Conservation (phyloP, 2,113 vertebrate genomes). For the Mirza zaza region DNA sequence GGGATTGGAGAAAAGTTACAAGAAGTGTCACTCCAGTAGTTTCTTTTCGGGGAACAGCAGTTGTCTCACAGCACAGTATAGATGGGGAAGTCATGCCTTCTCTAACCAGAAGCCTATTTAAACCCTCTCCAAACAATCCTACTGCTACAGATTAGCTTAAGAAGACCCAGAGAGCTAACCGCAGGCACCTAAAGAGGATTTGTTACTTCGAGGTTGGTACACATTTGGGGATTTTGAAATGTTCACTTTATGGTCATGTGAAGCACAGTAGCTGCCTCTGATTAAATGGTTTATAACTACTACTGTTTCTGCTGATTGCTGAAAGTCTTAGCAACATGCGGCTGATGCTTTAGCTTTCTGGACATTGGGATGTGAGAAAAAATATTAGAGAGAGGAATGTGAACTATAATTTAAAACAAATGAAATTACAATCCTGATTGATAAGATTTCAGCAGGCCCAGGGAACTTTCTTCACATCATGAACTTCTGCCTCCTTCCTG, state of each 20-base stretch:
- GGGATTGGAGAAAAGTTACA: not conserved
- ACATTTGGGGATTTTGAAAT: not conserved
- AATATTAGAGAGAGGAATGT: not conserved
- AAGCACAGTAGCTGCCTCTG: not conserved
- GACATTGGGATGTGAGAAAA: not conserved
- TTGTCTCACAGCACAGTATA: not conserved
- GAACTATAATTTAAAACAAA: constrained; percentile 27
- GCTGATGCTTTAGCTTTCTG: not conserved
- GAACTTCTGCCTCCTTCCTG: constrained; percentile 9
- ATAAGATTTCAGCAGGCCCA: not conserved
- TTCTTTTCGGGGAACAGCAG: not conserved
- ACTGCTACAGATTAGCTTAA: not conserved
- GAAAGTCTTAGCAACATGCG: not conserved
- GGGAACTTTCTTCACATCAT: constrained; percentile 13
- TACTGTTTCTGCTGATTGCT: not conserved
- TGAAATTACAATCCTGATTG: not conserved
- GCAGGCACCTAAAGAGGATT: not conserved
- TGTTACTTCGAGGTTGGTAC: not conserved
- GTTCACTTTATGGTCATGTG: not conserved
- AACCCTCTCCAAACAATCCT: not conserved
- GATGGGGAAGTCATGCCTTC: not conserved
- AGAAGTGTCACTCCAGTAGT: too few species aligned
- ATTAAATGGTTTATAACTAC: not conserved
- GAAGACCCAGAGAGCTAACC: not conserved
- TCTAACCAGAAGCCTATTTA: not conserved